phyloP scores from a whole-genome alignment of 2,797 vertebrate genomes.

The Neosilurus hyrtlii region DNA sequence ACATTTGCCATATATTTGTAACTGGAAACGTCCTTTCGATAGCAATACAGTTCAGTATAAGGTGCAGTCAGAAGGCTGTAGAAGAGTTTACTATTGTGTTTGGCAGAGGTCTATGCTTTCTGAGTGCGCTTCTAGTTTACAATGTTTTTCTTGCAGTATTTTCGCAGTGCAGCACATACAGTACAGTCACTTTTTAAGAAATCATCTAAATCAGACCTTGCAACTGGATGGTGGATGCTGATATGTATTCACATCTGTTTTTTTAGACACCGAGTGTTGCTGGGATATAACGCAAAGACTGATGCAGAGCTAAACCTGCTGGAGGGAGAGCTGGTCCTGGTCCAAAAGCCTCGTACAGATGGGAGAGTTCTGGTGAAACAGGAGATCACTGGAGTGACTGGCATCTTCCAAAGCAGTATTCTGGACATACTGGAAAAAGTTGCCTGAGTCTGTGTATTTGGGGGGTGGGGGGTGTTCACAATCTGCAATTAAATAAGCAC shows the following conservation, averaged over 20 bases:
- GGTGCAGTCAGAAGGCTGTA: no score
- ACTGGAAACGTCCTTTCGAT: no score
- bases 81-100: no score
- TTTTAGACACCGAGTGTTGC: conserved; percentile 70
- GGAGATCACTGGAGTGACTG: conserved; percentile 73
- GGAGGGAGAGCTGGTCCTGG: conserved; percentile 74
- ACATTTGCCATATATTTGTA: no score
- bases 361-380: conserved; percentile 74
- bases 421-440: conserved; percentile 72
- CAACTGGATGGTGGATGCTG: neutral
- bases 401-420: conserved; percentile 73
- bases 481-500: neutral
- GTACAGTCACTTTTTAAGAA: neutral
- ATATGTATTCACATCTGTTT: conserved; percentile 13
- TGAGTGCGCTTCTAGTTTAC: no score
- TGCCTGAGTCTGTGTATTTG: conserved; percentile 63
- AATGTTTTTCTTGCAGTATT: no score
- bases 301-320: conserved; percentile 75
- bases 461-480: conserved; percentile 15
- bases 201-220: neutral
- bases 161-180: neutral
- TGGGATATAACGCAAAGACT: conserved; percentile 70
- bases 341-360: conserved; percentile 73
- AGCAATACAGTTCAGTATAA: no score
- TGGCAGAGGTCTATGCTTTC: no score